These are phyloP conservation scores for Crotalus tigris DNA, from an alignment of 2,113 vertebrate species.

Conservation along the genomic window DNA sequence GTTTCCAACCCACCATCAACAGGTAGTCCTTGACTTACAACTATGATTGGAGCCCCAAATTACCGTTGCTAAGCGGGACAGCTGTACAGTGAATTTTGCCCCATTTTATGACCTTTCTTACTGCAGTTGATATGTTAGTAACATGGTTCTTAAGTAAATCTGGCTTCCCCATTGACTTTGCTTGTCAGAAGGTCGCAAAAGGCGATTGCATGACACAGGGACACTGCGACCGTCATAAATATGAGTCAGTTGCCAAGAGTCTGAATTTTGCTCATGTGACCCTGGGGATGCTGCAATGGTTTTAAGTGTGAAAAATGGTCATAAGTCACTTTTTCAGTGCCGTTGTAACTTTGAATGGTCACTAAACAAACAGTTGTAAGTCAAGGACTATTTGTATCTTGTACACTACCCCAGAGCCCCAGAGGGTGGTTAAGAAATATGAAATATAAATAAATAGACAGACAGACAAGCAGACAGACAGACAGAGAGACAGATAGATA, in stretches of 20 bases:
- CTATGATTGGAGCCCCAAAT: neutral
- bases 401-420: neutral
- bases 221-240: neutral
- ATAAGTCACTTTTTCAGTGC: neutral
- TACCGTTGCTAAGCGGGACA: neutral
- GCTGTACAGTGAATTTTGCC: neutral
- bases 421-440: neutral
- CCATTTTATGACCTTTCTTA: neutral
- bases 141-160: too few species aligned
- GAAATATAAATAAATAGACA: neutral
- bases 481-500: neutral
- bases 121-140: too few species aligned
- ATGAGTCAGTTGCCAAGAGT: neutral
- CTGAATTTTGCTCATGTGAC: neutral
- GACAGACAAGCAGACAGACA: too few species aligned
- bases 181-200: neutral
- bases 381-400: neutral
- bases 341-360: neutral
- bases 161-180: neutral
- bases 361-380: neutral
- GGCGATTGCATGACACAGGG: rapidly evolving
- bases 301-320: neutral
- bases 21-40: neutral
- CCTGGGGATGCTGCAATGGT: neutral
- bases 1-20: neutral